These are phyloP conservation scores for Bolinopsis microptera DNA, from an alignment of 37 sponge, comb jelly and placozoan genomes.

Conservation along the genomic window DNA sequence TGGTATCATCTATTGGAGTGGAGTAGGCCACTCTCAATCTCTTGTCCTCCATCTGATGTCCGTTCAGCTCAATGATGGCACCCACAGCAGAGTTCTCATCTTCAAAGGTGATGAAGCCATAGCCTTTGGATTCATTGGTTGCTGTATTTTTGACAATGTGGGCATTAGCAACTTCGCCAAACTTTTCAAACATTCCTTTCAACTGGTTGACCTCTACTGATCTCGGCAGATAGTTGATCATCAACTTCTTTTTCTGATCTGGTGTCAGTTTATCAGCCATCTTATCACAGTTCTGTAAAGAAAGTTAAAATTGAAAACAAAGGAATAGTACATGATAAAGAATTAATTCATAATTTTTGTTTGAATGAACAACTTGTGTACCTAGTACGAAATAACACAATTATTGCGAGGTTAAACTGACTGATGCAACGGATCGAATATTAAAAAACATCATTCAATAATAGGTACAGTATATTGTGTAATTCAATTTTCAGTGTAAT, in stretches of 20 bases:
- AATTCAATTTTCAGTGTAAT: too few species aligned
- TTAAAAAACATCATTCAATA: too few species aligned
- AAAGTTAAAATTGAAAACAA: not conserved
- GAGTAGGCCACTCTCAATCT: conserved; percentile 31
- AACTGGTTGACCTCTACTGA: not conserved
- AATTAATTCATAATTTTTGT: too few species aligned
- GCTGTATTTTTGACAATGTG: conserved; percentile 29
- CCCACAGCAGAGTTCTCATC: not conserved
- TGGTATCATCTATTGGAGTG: conserved; percentile 31
- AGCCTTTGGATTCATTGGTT: conserved; percentile 58
- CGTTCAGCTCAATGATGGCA: not conserved
- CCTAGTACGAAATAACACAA: too few species aligned
- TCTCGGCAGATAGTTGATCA: conserved; percentile 43
- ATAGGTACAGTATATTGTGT: too few species aligned
- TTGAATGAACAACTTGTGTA: too few species aligned
- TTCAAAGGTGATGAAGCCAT: conserved; percentile 27
- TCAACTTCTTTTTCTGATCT: conserved; percentile 16
- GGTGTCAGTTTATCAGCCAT: conserved; percentile 41
- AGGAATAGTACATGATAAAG: not conserved
- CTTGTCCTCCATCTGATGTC: conserved; percentile 28
- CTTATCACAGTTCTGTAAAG: not conserved
- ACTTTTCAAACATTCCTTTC: not conserved
- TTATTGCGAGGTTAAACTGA: too few species aligned
- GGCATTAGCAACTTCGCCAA: conserved; percentile 24
- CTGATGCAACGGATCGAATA: too few species aligned